Base-by-base conservation (phyloP, 2,113 vertebrate genomes). In the Ursus arctos region DNA sequence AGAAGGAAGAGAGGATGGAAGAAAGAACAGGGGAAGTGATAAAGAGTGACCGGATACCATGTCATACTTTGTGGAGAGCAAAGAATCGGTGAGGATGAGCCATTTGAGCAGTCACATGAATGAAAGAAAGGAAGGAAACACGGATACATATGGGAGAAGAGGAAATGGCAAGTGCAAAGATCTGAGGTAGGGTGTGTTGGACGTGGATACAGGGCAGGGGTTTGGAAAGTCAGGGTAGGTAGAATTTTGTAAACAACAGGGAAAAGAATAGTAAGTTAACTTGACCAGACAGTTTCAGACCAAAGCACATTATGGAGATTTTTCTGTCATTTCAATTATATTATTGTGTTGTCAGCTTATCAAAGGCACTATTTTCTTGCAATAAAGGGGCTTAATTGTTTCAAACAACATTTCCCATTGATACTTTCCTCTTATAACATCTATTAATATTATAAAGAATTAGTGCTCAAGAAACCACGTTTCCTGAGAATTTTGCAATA, bases 11-110 rank as follows among this genome's bases (percentile, higher is more conserved):
- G 26, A 59, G 19, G 21, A n/a, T 49, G 31, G 15, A 88, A 19
- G 12, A 47, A 28, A 81, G 21, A 43, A 3, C 53, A 86, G 22
- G 3, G 11, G 5, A 16, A 49, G 19, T 43, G 47, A 6, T 11
- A 3, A 21, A 19, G 26, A 36, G 0, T 18, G 49, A 21, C 10
- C 0, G 1, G 6, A 22, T 18, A 1, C 4, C 14, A 13, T 31
- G 72, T 36, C 21, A 19, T 21, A 21, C 0, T 79, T 4, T 4
- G 0, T 3, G 10, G n/a, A 65, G 26, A 84, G 22, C 16, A 16
- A 28, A 36, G 31, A 5, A 22, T 22, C 13, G 26, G 24, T 87
- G 5, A 71, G 33, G 15, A 55, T 49, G 12, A 2, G 14, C 22
- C 28, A 12, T 79, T 65, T 51, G 14, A 59, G 19, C 13, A 61